Evolutionary conservation across 2,797 vertebrate genomes (phyloP).

Genomic region (Helicolenus hilgendorfi): DNA sequence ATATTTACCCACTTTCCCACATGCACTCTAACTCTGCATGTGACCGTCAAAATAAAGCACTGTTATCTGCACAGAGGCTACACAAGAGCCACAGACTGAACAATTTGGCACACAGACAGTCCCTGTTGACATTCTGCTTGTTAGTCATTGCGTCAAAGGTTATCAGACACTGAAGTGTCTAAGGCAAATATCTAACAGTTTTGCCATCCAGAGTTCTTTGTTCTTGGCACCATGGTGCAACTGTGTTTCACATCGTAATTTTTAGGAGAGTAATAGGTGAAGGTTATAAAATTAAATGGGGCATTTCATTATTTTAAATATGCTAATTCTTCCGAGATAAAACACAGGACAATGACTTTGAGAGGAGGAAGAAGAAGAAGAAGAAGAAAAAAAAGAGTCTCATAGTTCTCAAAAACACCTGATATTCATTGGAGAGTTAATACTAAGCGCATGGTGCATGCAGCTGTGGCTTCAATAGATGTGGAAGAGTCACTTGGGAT

Average conservation of each 20-base stretch:
- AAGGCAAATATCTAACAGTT: slow-evolving; percentile 46
- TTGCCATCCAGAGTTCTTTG: slow-evolving; percentile 25
- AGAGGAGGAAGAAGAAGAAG: slow-evolving; percentile 8
- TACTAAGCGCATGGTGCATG: slow-evolving; percentile 37
- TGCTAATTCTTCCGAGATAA: slow-evolving; percentile 39
- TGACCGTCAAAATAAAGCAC: slow-evolving; percentile 43
- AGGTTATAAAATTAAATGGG: slow-evolving; percentile 51
- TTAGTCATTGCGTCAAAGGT: slow-evolving; percentile 74
- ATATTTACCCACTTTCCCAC: neutral
- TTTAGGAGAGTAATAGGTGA: slow-evolving; percentile 26
- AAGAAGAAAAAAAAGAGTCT: slow-evolving; percentile 2
- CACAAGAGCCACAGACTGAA: slow-evolving; percentile 27
- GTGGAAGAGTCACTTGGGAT: slow-evolving; percentile 72
- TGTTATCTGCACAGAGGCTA: slow-evolving; percentile 31
- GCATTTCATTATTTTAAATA: slow-evolving; percentile 55
- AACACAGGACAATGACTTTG: slow-evolving; percentile 53
- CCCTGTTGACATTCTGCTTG: slow-evolving; percentile 40
- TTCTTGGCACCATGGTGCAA: slow-evolving; percentile 7
- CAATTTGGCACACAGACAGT: slow-evolving; percentile 39
- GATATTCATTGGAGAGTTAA: slow-evolving; percentile 67
- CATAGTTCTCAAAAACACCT: slow-evolving; percentile 63
- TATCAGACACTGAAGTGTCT: slow-evolving; percentile 52
- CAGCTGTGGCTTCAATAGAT: slow-evolving; percentile 75
- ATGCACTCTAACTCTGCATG: neutral
- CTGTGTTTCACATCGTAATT: slow-evolving; percentile 14